Conservation (phyloP, 2,113 vertebrate species). For the Psettodes erumei region DNA sequence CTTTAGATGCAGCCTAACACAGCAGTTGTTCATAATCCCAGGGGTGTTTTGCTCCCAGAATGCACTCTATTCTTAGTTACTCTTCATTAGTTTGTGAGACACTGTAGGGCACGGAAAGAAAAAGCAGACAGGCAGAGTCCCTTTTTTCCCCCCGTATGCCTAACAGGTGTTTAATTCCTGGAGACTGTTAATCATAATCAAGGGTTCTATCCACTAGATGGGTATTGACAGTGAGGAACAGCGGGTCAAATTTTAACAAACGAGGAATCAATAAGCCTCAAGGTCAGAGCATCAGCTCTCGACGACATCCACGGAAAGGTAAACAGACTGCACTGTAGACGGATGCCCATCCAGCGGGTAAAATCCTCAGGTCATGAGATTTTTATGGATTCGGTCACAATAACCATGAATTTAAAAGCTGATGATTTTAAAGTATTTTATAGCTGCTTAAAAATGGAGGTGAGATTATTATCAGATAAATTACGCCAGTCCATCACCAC, state of each 20-base stretch:
- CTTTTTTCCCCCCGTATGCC: background rate
- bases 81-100: slow-evolving; percentile 61
- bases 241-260: slow-evolving; percentile 52
- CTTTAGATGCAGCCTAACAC: slow-evolving; percentile 50
- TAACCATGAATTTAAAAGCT: slow-evolving; percentile 54
- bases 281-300: slow-evolving; percentile 34
- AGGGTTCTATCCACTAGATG: slow-evolving; percentile 21
- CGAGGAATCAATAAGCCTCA: slow-evolving; percentile 47
- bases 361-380: slow-evolving; percentile 37
- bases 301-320: slow-evolving; percentile 26
- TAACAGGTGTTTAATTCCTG: slow-evolving; percentile 40
- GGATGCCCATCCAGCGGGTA: slow-evolving; percentile 15
- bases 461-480: slow-evolving; percentile 65
- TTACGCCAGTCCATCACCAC: slow-evolving; percentile 50
- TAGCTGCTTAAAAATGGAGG: slow-evolving; percentile 65
- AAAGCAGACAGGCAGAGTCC: background rate
- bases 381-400: slow-evolving; percentile 52
- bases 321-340: slow-evolving; percentile 12
- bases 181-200: slow-evolving; percentile 55
- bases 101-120: background rate
- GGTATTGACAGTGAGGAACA: slow-evolving; percentile 52
- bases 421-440: slow-evolving; percentile 66
- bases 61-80: slow-evolving; percentile 61
- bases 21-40: slow-evolving; percentile 62
- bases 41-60: slow-evolving; percentile 51